Conservation (phyloP, 2,113 vertebrate species). For the Pseudopodoces humilis region DNA sequence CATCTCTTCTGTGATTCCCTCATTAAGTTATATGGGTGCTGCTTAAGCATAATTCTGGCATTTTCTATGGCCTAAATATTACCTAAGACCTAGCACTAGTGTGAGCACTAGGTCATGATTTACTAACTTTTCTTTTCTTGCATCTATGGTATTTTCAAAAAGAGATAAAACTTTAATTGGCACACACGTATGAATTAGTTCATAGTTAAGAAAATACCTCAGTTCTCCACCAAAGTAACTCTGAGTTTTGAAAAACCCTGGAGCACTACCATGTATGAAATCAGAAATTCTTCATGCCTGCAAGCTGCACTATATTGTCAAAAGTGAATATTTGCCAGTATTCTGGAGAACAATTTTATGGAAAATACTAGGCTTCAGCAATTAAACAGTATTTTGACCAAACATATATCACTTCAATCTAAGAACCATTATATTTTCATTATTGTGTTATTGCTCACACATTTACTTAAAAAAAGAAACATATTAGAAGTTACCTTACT, state of each 20-base stretch:
- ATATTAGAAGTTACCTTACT: background rate
- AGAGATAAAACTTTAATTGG: background rate
- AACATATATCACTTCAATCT: background rate
- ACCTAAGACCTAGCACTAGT: background rate
- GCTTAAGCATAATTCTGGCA: background rate
- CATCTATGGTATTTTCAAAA: background rate
- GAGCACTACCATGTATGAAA: background rate
- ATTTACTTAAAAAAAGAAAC: background rate
- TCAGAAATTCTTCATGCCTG: background rate
- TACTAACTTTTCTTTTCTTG: background rate
- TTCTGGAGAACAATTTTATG: background rate
- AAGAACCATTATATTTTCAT: background rate
- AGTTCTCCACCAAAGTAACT: background rate
- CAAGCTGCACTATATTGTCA: background rate
- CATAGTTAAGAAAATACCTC: background rate
- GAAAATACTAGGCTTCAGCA: background rate
- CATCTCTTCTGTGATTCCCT: background rate
- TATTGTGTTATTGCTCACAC: background rate
- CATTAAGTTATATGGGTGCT: background rate
- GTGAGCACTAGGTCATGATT: background rate
- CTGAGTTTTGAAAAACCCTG: background rate
- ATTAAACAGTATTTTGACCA: background rate
- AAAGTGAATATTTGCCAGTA: background rate
- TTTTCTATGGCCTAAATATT: background rate
- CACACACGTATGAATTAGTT: background rate